Evolutionary conservation across 2,113 vertebrate species (phyloP).

Genomic region (Platichthys flesus): DNA sequence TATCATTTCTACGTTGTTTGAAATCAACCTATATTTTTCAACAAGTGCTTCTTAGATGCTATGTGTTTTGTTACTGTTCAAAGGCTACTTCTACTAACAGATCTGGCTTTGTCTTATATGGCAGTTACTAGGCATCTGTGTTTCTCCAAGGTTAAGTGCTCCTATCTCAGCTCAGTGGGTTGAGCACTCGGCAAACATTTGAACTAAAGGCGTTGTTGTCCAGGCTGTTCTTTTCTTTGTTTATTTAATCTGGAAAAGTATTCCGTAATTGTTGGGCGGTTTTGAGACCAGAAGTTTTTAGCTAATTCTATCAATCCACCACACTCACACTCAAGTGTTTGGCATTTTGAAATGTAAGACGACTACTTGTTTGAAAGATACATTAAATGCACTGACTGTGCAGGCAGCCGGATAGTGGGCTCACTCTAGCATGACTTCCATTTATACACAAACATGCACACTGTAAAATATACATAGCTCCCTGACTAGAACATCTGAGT

Average conservation of each 20-base stretch:
- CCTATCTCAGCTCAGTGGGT: conserved; percentile 8
- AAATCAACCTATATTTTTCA: background rate
- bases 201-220: conserved; percentile 33
- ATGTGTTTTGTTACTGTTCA: conserved; percentile 8
- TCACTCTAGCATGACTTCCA: background rate
- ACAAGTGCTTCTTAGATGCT: background rate
- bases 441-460: background rate
- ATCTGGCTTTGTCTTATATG: conserved; percentile 50
- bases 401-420: background rate
- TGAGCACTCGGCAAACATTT: conserved; percentile 56
- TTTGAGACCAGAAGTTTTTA: background rate
- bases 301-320: background rate
- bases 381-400: background rate
- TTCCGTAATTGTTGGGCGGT: background rate
- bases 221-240: conserved; percentile 15
- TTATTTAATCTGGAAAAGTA: background rate
- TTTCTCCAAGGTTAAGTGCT: conserved; percentile 48
- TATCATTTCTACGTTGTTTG: background rate
- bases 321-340: background rate
- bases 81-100: background rate
- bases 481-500: background rate
- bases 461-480: background rate
- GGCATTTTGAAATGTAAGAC: background rate
- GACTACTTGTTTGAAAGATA: background rate
- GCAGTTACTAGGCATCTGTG: background rate